phyloP scores from a whole-genome alignment of 2,888 invertebrate genomes.

The Catocala sponsa region DNA sequence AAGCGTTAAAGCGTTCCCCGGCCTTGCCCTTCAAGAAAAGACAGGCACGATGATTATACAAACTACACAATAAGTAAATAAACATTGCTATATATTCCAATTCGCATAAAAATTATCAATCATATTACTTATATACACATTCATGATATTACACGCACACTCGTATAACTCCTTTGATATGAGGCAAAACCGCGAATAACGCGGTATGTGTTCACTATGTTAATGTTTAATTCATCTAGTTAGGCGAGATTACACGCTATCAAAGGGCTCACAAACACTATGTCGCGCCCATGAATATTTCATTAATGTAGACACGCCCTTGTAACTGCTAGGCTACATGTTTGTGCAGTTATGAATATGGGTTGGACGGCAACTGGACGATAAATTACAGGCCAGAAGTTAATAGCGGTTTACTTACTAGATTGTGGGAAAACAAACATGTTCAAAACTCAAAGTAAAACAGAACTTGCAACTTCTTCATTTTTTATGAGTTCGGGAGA shows the following conservation, averaged over 20 bases:
- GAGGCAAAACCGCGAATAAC: slow-evolving; percentile 22
- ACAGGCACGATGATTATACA: too few species aligned
- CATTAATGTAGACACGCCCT: slow-evolving; percentile 48
- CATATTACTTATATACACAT: neutral
- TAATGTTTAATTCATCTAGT: slow-evolving; percentile 70
- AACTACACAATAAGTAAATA: too few species aligned
- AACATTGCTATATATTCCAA: neutral
- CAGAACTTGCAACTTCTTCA: too few species aligned
- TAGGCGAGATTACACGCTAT: slow-evolving; percentile 57
- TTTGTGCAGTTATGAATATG: neutral
- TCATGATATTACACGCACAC: slow-evolving; percentile 8
- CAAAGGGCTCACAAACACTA: slow-evolving; percentile 58
- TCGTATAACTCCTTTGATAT: slow-evolving; percentile 30
- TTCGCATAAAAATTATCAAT: neutral
- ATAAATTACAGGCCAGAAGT: neutral
- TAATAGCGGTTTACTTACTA: neutral
- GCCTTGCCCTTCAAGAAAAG: too few species aligned
- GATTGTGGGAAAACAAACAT: too few species aligned
- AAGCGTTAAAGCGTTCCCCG: too few species aligned
- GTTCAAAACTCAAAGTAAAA: too few species aligned
- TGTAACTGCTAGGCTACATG: slow-evolving; percentile 15
- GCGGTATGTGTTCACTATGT: slow-evolving; percentile 32
- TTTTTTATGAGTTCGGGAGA: too few species aligned
- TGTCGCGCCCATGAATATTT: slow-evolving; percentile 63
- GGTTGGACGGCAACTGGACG: neutral